Conservation (phyloP, 1,140 invertebrate genomes). For the Asbolus verrucosus region DNA sequence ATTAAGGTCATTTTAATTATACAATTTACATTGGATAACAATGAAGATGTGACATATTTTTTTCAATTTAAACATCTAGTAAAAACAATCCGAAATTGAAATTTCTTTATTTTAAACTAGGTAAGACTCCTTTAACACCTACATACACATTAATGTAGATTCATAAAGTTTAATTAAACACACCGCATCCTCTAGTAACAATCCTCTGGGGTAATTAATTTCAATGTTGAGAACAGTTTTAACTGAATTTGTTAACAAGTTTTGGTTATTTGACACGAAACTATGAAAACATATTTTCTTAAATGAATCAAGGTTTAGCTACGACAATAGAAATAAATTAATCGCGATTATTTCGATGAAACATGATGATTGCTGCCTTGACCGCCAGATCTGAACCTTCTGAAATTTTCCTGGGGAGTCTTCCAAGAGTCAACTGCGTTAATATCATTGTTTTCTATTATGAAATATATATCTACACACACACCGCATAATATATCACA, state of each 20-base stretch:
- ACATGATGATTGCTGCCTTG: too few species aligned
- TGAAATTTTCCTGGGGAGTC: too few species aligned
- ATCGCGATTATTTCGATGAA: too few species aligned
- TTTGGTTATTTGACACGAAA: conserved; percentile 17
- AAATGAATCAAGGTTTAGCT: conserved; percentile 23
- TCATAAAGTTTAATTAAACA: conserved; percentile 37
- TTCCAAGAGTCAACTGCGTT: too few species aligned
- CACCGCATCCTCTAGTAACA: conserved; percentile 28
- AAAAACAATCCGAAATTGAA: too few species aligned
- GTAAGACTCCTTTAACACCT: conserved; percentile 9
- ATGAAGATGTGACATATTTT: background rate
- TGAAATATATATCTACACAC: too few species aligned
- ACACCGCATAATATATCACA: too few species aligned
- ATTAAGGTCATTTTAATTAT: conserved; percentile 34
- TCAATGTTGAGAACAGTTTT: conserved; percentile 26
- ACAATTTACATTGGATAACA: conserved; percentile 5
- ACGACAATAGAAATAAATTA: conserved; percentile 18
- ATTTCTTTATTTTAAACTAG: too few species aligned
- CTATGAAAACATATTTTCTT: conserved; percentile 31
- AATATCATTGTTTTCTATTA: too few species aligned
- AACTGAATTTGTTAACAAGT: conserved; percentile 38
- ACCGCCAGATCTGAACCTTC: too few species aligned
- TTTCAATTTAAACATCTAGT: background rate
- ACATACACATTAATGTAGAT: conserved; percentile 12
- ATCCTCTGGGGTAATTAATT: conserved; percentile 23